A percentile compares a stretch with the other conserved stretches of the same genome.
Conservation (phyloP, 2,113 vertebrate species). For the Xenotilapia longispinis region DNA sequence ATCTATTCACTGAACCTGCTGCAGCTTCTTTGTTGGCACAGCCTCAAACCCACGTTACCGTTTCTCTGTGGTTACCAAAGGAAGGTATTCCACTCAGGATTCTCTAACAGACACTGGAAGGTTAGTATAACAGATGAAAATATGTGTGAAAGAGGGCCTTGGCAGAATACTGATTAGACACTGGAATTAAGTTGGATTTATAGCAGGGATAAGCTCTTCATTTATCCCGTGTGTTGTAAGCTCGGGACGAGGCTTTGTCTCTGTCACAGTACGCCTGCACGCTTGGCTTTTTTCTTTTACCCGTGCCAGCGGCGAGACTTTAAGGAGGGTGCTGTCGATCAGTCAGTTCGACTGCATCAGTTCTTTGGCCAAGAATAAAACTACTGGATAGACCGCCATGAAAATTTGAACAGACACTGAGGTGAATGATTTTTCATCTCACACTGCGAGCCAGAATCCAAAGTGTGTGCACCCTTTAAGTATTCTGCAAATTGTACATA, state of each 20-base stretch:
- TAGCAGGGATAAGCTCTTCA: constrained; percentile 22
- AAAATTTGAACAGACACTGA: not conserved
- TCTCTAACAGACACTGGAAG: not conserved
- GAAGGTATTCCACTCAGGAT: not conserved
- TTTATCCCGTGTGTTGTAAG: constrained; percentile 12
- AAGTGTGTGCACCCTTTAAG: not conserved
- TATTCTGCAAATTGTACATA: not conserved
- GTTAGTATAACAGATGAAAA: constrained; percentile 9
- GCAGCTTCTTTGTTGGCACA: not conserved
- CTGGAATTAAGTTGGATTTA: constrained; percentile 39
- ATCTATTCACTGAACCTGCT: not conserved
- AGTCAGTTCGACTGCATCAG: not conserved
- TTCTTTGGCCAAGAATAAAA: not conserved
- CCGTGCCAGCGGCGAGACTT: not conserved
- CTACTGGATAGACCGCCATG: not conserved
- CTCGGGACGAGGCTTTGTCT: constrained; percentile 13
- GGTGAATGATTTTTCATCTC: not conserved
- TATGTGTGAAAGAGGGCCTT: not conserved
- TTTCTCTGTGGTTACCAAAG: not conserved
- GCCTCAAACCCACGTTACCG: not conserved
- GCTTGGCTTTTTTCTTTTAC: not conserved
- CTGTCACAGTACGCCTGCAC: not conserved
- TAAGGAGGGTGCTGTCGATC: not conserved
- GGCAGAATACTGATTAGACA: constrained; percentile 33
- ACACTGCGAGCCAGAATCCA: not conserved